A percentile compares a stretch with the other conserved stretches of the same genome.
These are phyloP conservation scores for Meta bourneti DNA, from an alignment of 2,888 invertebrate species.

Conservation along the genomic window DNA sequence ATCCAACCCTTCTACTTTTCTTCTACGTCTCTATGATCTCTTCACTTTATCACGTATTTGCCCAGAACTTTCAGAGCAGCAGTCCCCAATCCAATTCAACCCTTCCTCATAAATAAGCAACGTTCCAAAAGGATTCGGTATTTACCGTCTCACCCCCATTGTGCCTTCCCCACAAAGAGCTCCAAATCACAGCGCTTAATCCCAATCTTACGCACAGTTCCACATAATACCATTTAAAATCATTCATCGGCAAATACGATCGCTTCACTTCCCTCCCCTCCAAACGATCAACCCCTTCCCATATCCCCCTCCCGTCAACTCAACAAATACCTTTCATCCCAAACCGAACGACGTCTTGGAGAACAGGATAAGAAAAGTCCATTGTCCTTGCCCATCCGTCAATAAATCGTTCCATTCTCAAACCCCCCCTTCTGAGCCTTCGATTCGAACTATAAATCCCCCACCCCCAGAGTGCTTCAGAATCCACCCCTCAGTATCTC, in stretches of 20 bases:
- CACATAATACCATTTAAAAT: neutral
- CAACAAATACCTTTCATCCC: neutral
- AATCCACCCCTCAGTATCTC: conserved; percentile 3
- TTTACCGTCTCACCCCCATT: neutral
- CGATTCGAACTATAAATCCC: neutral
- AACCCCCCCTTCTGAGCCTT: neutral
- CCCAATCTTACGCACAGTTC: neutral
- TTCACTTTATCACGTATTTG: no score
- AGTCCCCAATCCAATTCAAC: neutral
- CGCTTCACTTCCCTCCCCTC: neutral
- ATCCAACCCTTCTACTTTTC: no score
- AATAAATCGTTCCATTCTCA: conserved; percentile 52
- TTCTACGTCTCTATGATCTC: no score
- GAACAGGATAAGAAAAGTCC: neutral
- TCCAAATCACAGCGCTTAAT: neutral
- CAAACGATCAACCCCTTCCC: neutral
- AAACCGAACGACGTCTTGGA: neutral
- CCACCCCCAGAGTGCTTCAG: conserved; percentile 1
- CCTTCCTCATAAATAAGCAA: no score
- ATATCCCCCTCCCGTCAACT: neutral
- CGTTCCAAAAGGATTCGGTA: neutral
- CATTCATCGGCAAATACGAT: neutral
- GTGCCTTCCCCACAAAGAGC: neutral
- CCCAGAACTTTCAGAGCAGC: neutral
- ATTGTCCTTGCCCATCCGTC: conserved; percentile 46